Evolutionary conservation across 2,113 vertebrate species (phyloP).

Genomic region (Typhlomys cinereus): DNA sequence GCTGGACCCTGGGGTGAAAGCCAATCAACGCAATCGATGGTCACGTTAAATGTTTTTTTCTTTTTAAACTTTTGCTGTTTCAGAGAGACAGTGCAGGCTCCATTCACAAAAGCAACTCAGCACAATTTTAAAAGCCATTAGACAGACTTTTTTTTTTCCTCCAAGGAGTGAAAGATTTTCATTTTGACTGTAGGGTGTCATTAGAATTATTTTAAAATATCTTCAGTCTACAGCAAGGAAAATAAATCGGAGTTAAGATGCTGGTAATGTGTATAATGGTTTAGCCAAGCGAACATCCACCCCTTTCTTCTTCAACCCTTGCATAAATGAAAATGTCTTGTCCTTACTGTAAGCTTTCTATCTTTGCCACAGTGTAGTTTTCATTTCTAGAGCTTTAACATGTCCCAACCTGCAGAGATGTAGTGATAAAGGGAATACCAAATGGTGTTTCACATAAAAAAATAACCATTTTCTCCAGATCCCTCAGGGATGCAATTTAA

Average conservation of each 20-base stretch:
- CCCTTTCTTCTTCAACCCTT: background rate
- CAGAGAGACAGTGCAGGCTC: slow-evolving; percentile 41
- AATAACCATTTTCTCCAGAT: slow-evolving; percentile 38
- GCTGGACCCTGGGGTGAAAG: slow-evolving; percentile 68
- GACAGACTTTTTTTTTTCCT: background rate
- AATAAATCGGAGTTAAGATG: background rate
- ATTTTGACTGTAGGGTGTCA: background rate
- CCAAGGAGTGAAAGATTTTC: fast-evolving
- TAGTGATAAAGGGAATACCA: slow-evolving; percentile 65
- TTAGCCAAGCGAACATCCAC: background rate
- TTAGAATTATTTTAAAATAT: slow-evolving; percentile 32
- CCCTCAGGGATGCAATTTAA: slow-evolving; percentile 28
- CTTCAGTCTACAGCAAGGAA: background rate
- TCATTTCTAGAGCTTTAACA: slow-evolving; percentile 36
- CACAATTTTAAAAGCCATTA: slow-evolving; percentile 28
- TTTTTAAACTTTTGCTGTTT: slow-evolving; percentile 68
- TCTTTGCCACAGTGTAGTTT: slow-evolving; percentile 48
- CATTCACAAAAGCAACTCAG: slow-evolving; percentile 67
- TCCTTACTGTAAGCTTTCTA: slow-evolving; percentile 35
- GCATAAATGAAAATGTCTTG: background rate
- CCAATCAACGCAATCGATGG: slow-evolving; percentile 52
- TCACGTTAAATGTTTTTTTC: slow-evolving; percentile 62
- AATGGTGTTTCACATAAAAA: slow-evolving; percentile 68
- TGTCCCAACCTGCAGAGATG: slow-evolving; percentile 49
- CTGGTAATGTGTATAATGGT: background rate